These are phyloP conservation scores for Chitala chitala DNA, from an alignment of 2,113 vertebrate genomes.

Conservation along the genomic window DNA sequence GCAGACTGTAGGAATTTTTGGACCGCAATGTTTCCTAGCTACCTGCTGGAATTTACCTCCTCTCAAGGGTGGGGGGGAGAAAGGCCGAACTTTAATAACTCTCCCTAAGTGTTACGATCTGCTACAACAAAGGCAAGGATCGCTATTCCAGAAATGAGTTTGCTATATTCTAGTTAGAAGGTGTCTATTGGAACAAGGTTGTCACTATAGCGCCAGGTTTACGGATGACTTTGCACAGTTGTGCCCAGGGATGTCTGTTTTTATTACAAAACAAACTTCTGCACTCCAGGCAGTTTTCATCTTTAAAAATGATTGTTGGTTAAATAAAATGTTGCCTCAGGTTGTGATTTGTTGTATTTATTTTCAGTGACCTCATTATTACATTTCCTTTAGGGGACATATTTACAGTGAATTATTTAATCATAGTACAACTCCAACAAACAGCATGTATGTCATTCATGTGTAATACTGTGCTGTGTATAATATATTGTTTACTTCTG, in stretches of 20 bases:
- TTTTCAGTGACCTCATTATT: no score
- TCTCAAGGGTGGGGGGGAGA: background rate
- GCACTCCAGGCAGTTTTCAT: no score
- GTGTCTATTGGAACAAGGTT: background rate
- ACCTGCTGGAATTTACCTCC: conserved; percentile 23
- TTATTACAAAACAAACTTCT: no score
- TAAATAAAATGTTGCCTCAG: no score
- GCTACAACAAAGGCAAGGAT: conserved; percentile 12
- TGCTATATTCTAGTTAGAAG: background rate
- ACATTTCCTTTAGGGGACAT: no score
- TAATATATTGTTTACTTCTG: conserved; percentile 12
- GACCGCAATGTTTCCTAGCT: conserved; percentile 23
- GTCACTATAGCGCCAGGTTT: background rate
- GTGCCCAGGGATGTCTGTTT: no score
- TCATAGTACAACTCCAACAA: no score
- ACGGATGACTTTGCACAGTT: background rate
- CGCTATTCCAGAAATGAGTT: conserved; percentile 16
- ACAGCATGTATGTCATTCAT: background rate
- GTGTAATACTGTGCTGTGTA: conserved; percentile 9
- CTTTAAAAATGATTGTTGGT: no score
- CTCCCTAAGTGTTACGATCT: no score
- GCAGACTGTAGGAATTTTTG: conserved; percentile 25
- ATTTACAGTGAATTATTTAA: no score
- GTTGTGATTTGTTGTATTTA: no score
- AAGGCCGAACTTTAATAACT: conserved; percentile 11